Conservation (phyloP, 2,888 invertebrate genomes). For the Ctenicera cuprea region DNA sequence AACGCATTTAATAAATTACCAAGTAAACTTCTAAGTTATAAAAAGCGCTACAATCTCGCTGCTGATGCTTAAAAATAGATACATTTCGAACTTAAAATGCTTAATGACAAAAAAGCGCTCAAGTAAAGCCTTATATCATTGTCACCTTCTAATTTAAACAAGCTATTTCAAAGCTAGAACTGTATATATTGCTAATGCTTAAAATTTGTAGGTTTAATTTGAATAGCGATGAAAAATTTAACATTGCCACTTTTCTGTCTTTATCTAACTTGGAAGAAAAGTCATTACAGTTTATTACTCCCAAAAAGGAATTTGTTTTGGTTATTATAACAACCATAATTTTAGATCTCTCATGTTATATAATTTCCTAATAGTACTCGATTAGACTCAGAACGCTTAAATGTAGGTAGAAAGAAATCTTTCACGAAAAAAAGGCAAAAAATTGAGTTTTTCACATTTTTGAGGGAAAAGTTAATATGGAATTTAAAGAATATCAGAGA, state of each 20-base stretch:
- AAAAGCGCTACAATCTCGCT: neutral
- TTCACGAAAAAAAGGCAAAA: too few species aligned
- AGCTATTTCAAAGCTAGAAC: constrained; percentile 9
- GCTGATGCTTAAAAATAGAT: neutral
- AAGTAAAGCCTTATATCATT: constrained; percentile 15
- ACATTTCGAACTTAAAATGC: neutral
- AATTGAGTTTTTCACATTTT: too few species aligned
- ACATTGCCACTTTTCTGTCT: neutral
- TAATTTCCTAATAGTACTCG: too few species aligned
- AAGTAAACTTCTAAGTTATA: too few species aligned
- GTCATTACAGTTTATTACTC: neutral
- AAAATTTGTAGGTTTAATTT: constrained; percentile 17
- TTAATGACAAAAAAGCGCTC: constrained; percentile 7
- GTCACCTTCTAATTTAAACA: constrained; percentile 19
- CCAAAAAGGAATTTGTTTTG: neutral
- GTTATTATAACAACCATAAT: too few species aligned
- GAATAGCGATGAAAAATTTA: neutral
- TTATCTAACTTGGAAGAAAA: neutral
- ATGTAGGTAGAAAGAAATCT: too few species aligned
- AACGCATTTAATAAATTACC: too few species aligned
- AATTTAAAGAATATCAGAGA: too few species aligned
- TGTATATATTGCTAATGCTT: neutral
- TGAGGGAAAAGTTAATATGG: too few species aligned
- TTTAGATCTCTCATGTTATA: too few species aligned
- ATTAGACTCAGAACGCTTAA: too few species aligned